These are phyloP conservation scores for Colaptes auratus DNA, from an alignment of 2,113 vertebrate genomes.

Conservation along the genomic window DNA sequence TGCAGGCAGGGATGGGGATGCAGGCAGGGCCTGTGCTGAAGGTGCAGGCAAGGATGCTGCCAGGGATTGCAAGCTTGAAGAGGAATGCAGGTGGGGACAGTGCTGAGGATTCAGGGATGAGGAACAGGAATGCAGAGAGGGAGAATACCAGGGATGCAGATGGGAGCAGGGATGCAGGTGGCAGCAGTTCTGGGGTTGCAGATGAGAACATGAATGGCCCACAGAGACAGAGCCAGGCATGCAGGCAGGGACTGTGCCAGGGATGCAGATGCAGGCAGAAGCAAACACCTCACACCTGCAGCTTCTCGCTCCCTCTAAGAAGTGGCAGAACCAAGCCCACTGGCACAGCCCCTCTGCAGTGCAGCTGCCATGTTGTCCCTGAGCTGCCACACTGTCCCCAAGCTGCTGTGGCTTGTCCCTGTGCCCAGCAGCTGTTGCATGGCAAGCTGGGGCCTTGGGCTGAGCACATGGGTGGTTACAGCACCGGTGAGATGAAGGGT, in stretches of 20 bases:
- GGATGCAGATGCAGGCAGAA: not conserved
- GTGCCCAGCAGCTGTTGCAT: rapidly evolving
- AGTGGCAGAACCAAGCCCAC: rapidly evolving
- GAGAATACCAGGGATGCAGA: not conserved
- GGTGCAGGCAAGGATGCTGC: too few relatives aligned
- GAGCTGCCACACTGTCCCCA: not conserved
- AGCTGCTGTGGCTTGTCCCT: not conserved
- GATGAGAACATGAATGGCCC: too few relatives aligned
- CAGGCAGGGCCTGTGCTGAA: not conserved
- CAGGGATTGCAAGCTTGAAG: not conserved
- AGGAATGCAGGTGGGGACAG: not conserved
- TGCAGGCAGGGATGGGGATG: not conserved
- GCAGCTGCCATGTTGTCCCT: not conserved
- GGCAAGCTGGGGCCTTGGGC: not conserved
- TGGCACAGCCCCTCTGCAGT: rapidly evolving
- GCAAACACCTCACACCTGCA: not conserved
- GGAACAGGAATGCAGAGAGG: not conserved
- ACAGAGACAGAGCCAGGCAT: not conserved
- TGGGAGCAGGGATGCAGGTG: not conserved
- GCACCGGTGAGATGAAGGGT: not conserved
- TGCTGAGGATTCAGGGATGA: not conserved
- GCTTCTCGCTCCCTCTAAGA: not conserved
- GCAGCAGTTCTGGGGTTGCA: not conserved
- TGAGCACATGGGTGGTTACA: not conserved
- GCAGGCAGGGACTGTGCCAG: not conserved